A percentile compares a stretch with the other conserved stretches of the same genome.
Conservation (phyloP, 2,113 vertebrate genomes). For the Ranitomeya imitator region DNA sequence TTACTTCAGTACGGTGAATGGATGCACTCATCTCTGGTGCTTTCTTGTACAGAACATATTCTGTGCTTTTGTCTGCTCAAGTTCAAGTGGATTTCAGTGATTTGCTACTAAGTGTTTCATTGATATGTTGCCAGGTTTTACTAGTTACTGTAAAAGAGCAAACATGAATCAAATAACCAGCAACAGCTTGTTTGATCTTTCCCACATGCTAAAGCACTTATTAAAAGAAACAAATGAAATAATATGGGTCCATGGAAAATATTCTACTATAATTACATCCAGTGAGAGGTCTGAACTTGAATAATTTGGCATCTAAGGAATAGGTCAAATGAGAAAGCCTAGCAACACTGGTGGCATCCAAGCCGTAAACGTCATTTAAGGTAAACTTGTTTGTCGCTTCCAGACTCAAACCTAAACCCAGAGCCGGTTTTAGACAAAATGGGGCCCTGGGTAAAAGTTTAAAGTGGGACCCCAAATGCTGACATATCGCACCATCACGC, state of each 20-base stretch:
- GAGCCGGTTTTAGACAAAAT: no score
- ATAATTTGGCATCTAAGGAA: not conserved
- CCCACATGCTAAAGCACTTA: not conserved
- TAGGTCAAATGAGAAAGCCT: not conserved
- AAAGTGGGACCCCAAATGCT: no score
- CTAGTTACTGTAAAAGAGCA: not conserved
- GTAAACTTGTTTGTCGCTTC: no score
- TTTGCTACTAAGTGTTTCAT: conserved; percentile 1
- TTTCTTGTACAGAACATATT: not conserved
- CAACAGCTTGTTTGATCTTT: not conserved
- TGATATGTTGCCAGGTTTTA: not conserved
- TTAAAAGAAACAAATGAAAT: not conserved
- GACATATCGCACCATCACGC: no score
- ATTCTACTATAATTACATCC: not conserved
- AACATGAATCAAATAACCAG: not conserved
- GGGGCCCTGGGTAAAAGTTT: no score
- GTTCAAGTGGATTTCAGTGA: not conserved
- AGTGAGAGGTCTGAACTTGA: not conserved
- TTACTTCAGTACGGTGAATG: not conserved
- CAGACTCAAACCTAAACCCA: no score
- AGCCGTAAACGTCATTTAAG: not conserved
- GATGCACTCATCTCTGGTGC: not conserved
- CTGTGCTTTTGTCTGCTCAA: not conserved
- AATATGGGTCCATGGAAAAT: not conserved
- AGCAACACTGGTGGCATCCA: not conserved